phyloP scores from a whole-genome alignment of 2,797 vertebrate species.

The Schizopygopsis malacanthus region DNA sequence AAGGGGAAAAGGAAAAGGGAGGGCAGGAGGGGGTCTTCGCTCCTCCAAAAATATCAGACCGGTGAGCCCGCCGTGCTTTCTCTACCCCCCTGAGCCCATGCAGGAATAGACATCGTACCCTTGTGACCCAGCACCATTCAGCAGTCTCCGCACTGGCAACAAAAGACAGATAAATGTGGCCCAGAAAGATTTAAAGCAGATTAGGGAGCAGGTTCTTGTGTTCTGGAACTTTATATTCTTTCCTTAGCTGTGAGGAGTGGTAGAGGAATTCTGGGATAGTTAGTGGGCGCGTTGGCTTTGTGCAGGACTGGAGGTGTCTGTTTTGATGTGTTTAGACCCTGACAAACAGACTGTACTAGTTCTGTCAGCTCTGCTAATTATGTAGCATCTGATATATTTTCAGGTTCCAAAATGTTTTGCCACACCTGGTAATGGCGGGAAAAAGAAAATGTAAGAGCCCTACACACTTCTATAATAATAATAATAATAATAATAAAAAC shows the following conservation, averaged over 20 bases:
- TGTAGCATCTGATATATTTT: slow-evolving; percentile 20
- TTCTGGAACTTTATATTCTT: slow-evolving; percentile 39
- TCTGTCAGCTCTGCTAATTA: slow-evolving; percentile 43
- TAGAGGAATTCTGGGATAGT: slow-evolving; percentile 29
- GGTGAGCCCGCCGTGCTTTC: slow-evolving; percentile 49
- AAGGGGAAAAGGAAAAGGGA: slow-evolving; percentile 71
- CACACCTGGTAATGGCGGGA: background rate
- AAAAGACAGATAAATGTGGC: slow-evolving; percentile 77
- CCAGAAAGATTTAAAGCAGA: slow-evolving; percentile 67
- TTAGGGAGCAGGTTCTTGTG: slow-evolving; percentile 71
- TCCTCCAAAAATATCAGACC: slow-evolving; percentile 79
- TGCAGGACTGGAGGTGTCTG: slow-evolving; percentile 48
- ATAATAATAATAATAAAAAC: background rate
- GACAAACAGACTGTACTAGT: slow-evolving; percentile 55
- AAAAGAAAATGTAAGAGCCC: background rate
- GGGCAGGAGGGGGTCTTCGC: slow-evolving; percentile 66
- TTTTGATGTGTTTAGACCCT: slow-evolving; percentile 47
- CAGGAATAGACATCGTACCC: slow-evolving; percentile 74
- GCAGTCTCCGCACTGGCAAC: slow-evolving; percentile 68
- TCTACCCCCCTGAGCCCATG: slow-evolving; percentile 64
- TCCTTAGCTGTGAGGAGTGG: background rate
- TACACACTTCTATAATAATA: background rate
- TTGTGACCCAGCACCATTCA: slow-evolving; percentile 70
- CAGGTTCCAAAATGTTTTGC: background rate
- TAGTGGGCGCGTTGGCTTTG: background rate